phyloP scores from a whole-genome alignment of 2,888 invertebrate genomes.

The Caenorhabditis sp. region DNA sequence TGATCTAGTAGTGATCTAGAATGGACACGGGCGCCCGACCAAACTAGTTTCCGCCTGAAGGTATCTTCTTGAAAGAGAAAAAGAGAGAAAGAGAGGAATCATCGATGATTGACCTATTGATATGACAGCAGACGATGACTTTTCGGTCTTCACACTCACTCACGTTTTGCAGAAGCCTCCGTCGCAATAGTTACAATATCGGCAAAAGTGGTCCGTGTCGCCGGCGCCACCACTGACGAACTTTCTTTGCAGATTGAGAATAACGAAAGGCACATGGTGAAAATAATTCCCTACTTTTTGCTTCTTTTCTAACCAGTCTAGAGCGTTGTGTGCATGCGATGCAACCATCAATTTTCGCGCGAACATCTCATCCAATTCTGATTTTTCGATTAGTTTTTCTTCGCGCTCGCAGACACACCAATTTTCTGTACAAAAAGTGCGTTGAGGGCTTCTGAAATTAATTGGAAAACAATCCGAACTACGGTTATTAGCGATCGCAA shows the following conservation, averaged over 20 bases:
- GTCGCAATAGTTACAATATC: constrained; percentile 7
- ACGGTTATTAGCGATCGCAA: too few species aligned
- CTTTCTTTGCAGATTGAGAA: neutral
- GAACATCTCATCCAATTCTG: constrained; percentile 7
- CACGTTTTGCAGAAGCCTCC: neutral
- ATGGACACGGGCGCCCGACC: constrained; percentile 6
- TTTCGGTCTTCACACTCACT: neutral
- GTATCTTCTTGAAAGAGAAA: too few species aligned
- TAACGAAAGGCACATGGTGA: constrained; percentile 15
- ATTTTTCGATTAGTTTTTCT: constrained; percentile 19
- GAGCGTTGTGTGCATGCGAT: constrained; percentile 23
- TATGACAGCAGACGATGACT: neutral
- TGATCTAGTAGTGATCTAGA: constrained; percentile 45
- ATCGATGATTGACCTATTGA: constrained; percentile 45
- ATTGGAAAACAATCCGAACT: too few species aligned
- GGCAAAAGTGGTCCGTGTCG: neutral
- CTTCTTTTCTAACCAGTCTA: neutral
- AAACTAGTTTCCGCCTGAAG: constrained; percentile 41
- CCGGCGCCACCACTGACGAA: neutral
- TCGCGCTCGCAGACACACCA: too few species aligned
- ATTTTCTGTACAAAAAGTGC: too few species aligned
- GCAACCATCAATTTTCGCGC: constrained; percentile 42
- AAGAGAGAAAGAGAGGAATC: too few species aligned
- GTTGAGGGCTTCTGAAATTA: too few species aligned
- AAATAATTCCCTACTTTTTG: neutral